These are phyloP conservation scores for Pionites leucogaster DNA, from an alignment of 2,113 vertebrate species.

Conservation along the genomic window DNA sequence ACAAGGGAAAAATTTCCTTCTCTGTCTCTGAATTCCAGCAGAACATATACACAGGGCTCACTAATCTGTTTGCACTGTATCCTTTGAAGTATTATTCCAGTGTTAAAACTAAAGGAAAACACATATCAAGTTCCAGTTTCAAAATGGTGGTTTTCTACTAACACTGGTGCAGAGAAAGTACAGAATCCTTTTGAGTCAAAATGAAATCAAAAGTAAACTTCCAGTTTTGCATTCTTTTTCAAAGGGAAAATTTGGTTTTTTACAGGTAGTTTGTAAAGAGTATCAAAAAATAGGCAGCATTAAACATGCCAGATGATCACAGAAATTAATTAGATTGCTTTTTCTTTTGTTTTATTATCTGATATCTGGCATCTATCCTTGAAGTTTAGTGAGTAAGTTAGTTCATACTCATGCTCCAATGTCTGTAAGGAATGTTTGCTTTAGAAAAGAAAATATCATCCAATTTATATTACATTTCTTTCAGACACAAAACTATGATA, in stretches of 20 bases:
- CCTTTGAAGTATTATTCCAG: background rate
- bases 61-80: background rate
- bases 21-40: background rate
- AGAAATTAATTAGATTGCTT: background rate
- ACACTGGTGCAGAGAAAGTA: background rate
- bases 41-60: background rate
- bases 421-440: background rate
- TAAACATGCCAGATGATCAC: background rate
- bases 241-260: background rate
- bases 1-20: background rate
- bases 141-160: background rate
- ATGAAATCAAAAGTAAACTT: background rate
- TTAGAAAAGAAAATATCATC: background rate
- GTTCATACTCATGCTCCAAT: background rate
- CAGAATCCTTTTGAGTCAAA: background rate
- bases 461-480: background rate
- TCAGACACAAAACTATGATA: background rate
- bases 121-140: background rate
- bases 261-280: background rate
- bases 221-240: background rate
- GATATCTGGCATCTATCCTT: background rate
- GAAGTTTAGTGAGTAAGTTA: background rate
- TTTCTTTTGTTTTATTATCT: background rate
- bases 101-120: background rate
- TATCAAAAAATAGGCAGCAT: background rate